Evolutionary conservation across 2,113 vertebrate genomes (phyloP).

Genomic region (Cygnus buccinator): DNA sequence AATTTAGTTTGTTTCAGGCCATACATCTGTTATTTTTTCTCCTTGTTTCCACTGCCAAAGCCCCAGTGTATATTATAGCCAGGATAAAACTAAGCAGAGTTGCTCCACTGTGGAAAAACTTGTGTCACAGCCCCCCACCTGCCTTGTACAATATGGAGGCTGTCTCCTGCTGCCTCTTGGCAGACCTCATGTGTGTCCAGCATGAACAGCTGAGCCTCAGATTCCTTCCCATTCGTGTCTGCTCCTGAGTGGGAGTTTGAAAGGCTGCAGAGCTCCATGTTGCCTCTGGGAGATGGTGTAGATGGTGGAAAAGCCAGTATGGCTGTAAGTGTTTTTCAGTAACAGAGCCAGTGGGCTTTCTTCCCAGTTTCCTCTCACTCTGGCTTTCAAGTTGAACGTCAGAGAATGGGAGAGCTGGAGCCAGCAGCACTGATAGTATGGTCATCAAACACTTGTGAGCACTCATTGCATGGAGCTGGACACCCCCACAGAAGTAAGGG

Average conservation of each 20-base stretch:
- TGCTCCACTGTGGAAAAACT: slow-evolving; percentile 22
- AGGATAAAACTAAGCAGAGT: slow-evolving; percentile 41
- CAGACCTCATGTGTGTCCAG: slow-evolving; percentile 5
- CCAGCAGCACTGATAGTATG: background rate
- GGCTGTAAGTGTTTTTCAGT: background rate
- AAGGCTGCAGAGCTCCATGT: background rate
- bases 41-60: slow-evolving; percentile 20
- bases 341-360: background rate
- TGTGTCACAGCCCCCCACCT: background rate
- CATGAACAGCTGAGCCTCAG: background rate
- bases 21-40: background rate
- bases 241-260: background rate
- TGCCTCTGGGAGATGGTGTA: background rate
- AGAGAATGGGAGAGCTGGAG: background rate
- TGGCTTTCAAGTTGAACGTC: background rate
- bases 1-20: background rate
- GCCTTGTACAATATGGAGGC: rapidly evolving
- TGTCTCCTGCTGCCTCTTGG: background rate
- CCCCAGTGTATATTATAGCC: background rate
- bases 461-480: background rate
- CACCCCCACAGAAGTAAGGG: background rate
- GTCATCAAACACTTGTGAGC: background rate
- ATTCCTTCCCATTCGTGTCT: background rate
- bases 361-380: background rate
- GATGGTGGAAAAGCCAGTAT: background rate